A percentile compares a stretch with the other conserved stretches of the same genome.
phyloP scores from a whole-genome alignment of 2,797 vertebrate species.

The Enteromius viviparus region DNA sequence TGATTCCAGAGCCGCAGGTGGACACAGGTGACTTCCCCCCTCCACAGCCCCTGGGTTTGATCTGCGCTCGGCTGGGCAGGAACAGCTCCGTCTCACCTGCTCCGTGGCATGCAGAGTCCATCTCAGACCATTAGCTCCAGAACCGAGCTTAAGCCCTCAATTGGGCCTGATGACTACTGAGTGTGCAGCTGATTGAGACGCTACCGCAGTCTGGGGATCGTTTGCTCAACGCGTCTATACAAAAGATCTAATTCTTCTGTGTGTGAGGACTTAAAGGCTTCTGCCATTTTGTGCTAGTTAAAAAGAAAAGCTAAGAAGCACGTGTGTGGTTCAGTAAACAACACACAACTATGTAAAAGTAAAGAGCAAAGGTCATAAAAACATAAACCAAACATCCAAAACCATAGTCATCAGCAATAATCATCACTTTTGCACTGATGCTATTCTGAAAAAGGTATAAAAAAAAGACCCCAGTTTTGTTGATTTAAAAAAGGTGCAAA shows the following conservation, averaged over 20 bases:
- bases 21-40: slow-evolving; percentile 58
- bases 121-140: slow-evolving; percentile 63
- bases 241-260: background rate
- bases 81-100: slow-evolving; percentile 60
- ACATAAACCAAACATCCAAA: background rate
- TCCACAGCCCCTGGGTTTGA: slow-evolving; percentile 69
- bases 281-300: background rate
- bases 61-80: slow-evolving; percentile 68
- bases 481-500: background rate
- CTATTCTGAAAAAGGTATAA: background rate
- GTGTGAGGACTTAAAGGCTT: background rate
- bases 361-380: background rate
- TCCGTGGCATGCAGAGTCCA: slow-evolving; percentile 61
- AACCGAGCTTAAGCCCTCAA: slow-evolving; percentile 67
- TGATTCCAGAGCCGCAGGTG: slow-evolving; percentile 71
- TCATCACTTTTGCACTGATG: background rate
- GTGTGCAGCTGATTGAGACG: slow-evolving; percentile 45
- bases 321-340: too few species aligned
- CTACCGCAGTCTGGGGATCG: slow-evolving; percentile 23
- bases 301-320: background rate
- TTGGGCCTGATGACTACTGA: slow-evolving; percentile 47
- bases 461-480: too few species aligned
- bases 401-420: background rate
- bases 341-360: background rate
- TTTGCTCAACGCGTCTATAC: background rate